Evolutionary conservation across 1,140 invertebrate species (phyloP), one percentile per base, ranked within the genome.

Genomic region (Riptortus pedestris): DNA sequence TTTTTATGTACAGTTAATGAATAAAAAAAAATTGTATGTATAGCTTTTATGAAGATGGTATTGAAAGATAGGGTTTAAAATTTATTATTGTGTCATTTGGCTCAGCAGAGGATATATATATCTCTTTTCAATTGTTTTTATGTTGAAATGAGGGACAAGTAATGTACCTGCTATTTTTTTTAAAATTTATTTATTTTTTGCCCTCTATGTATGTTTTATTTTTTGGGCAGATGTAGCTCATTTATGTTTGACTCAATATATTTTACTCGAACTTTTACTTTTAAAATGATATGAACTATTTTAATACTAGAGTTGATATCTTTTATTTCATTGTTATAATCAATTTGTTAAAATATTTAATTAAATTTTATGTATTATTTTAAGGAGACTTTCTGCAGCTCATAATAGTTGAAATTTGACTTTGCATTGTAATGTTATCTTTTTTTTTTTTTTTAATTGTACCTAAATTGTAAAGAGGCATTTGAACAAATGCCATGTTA

Each of bases 401-500:
- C n/a, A n/a, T n/a, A n/a, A n/a, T n/a, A n/a, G n/a, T n/a, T n/a
- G n/a, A n/a, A n/a, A n/a, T n/a, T n/a, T n/a, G n/a, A n/a, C n/a
- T n/a, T n/a, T n/a, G n/a, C n/a, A n/a, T 55, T 55, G 26, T 55
- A 24, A 24, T 55, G 16, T 51, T 51, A 51, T 51, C 24, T 16
- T 55, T 2, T 24, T 24, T 55, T 55, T 24, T 52, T 52, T 55
- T 55, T 55, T 55, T 18, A 24, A 24, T 24, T 55, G 51, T 55
- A 55, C 51, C 51, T 55, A 20, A 38, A 38, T 38, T 14, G 5
- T 38, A n/a, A 14, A 24, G 24, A 55, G 51, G 51, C 51, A 55
- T 16, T 18, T 22, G 51, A 26, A 24, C 51, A 24, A 55, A 55
- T 55, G 51, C 51, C 51, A 55, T 55, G 51, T 55, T 55, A 55